Percentiles rank a stretch among this genome's conserved stretches.
phyloP scores from a whole-genome alignment of 2,113 vertebrate genomes.

The Cebidichthys violaceus region DNA sequence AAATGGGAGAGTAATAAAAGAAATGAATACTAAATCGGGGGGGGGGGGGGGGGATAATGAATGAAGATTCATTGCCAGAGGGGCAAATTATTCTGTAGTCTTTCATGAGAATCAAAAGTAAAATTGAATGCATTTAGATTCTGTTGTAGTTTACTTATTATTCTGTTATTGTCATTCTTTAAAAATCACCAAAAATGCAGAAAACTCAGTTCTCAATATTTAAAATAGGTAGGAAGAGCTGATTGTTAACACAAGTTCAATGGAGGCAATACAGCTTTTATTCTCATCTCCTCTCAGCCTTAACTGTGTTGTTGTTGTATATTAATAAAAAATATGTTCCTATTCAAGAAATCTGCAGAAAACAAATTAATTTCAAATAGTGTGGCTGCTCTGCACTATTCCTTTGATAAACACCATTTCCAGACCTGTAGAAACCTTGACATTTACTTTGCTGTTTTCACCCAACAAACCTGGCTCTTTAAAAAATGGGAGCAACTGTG shows the following conservation, averaged over 20 bases:
- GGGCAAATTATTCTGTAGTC: background rate
- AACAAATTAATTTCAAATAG: constrained; percentile 1
- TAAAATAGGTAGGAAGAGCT: background rate
- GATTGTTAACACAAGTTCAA: background rate
- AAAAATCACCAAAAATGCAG: background rate
- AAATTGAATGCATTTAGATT: background rate
- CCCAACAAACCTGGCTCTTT: constrained; percentile 31
- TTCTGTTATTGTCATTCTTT: background rate
- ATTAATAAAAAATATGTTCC: constrained; percentile 13
- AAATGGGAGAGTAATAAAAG: no score
- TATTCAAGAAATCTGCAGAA: constrained; percentile 15
- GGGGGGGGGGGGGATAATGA: no score
- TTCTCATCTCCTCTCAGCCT: constrained; percentile 19
- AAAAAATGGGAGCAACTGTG: constrained; percentile 27
- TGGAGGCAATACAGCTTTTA: constrained; percentile 5
- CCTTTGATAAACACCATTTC: constrained; percentile 34
- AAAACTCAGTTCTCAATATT: background rate
- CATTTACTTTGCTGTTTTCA: constrained; percentile 49
- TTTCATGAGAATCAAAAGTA: background rate
- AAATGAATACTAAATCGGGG: no score
- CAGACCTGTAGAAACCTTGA: constrained; percentile 33
- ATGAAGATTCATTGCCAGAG: background rate
- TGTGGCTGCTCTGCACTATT: background rate
- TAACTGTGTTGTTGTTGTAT: background rate
- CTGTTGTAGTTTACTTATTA: background rate